phyloP scores from a whole-genome alignment of 2,113 vertebrate species.

The Urocolius indicus region DNA sequence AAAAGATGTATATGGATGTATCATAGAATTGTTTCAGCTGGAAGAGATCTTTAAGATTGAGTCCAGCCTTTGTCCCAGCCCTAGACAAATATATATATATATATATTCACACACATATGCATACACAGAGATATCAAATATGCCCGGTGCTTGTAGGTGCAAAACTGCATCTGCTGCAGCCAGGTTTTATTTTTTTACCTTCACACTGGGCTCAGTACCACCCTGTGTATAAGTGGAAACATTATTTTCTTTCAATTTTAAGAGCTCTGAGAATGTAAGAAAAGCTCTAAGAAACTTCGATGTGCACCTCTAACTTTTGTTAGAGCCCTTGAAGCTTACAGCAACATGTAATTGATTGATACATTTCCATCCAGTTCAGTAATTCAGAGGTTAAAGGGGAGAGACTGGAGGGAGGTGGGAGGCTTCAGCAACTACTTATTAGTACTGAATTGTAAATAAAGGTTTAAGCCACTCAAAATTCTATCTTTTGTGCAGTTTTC shows the following conservation, averaged over 20 bases:
- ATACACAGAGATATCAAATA: neutral
- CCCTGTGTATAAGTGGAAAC: neutral
- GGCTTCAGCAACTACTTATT: neutral
- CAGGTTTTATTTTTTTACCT: neutral
- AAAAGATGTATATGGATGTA: neutral
- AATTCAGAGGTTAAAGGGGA: slow-evolving; percentile 18
- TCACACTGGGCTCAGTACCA: neutral
- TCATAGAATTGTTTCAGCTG: no score
- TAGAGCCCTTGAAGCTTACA: neutral
- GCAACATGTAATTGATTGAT: neutral
- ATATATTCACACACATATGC: no score
- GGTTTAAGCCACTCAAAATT: slow-evolving; percentile 53
- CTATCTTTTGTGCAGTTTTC: slow-evolving; percentile 44
- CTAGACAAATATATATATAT: no score
- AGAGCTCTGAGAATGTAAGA: neutral
- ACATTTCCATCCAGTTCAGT: neutral
- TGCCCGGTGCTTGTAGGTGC: neutral
- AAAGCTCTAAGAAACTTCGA: neutral
- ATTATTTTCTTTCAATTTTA: neutral
- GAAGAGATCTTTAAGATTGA: no score
- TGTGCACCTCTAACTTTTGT: neutral
- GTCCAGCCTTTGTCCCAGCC: no score
- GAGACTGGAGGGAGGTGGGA: neutral
- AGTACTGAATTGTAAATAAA: slow-evolving; percentile 30
- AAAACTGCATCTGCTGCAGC: neutral